Evolutionary conservation across 2,888 invertebrate species (phyloP).

Genomic region (Lypha dubia): DNA sequence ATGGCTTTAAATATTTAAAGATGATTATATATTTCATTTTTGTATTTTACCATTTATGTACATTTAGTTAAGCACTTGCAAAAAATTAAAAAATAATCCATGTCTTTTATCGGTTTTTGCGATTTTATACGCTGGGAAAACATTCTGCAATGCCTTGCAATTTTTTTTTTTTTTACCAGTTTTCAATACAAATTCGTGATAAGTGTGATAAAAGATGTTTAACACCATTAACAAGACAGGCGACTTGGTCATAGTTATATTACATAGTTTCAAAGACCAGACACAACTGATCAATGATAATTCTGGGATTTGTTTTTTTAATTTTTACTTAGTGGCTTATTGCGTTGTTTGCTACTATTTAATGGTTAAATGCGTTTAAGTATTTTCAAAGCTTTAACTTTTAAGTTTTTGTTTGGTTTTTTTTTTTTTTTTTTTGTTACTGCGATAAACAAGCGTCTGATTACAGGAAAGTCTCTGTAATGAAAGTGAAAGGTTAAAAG

Average conservation of each 20-base stretch:
- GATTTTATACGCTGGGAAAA: conserved; percentile 51
- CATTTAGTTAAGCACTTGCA: neutral
- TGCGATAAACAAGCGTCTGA: conserved; percentile 66
- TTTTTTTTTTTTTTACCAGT: conserved; percentile 47
- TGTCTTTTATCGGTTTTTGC: conserved; percentile 44
- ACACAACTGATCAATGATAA: conserved; percentile 69
- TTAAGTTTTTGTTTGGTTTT: neutral
- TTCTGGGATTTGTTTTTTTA: conserved; percentile 33
- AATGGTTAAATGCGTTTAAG: conserved; percentile 66
- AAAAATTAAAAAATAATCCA: neutral
- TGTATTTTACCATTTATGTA: neutral
- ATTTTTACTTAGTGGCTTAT: conserved; percentile 14
- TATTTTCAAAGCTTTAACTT: conserved; percentile 23
- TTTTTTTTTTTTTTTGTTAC: conserved; percentile 23
- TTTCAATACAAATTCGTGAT: conserved; percentile 59
- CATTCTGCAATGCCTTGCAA: conserved; percentile 22
- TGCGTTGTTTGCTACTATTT: conserved; percentile 68
- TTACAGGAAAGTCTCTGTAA: conserved; percentile 70
- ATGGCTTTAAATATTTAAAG: neutral
- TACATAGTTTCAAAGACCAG: conserved; percentile 51
- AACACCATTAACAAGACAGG: conserved; percentile 64
- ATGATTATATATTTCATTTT: neutral
- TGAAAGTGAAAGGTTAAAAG: conserved; percentile 75
- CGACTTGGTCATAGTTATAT: conserved; percentile 61
- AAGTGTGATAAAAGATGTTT: conserved; percentile 62